phyloP scores from a whole-genome alignment of 2,888 invertebrate species.

The Hydraecia micacea region DNA sequence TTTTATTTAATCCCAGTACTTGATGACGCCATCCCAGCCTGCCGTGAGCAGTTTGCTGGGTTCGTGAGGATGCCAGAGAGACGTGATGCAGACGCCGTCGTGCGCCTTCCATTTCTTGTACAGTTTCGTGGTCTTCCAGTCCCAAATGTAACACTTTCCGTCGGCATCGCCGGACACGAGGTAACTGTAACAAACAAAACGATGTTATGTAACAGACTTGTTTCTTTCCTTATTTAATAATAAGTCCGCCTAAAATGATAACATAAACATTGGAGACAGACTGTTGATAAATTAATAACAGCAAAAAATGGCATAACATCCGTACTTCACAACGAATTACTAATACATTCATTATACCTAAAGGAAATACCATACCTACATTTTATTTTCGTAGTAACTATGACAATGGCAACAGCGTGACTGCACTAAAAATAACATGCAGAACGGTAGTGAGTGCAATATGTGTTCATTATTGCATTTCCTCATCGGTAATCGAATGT shows the following conservation, averaged over 20 bases:
- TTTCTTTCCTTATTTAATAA: slow-evolving; percentile 15
- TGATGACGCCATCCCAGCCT: slow-evolving; percentile 99
- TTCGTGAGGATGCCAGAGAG: slow-evolving; percentile 99
- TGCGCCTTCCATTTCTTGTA: slow-evolving; percentile 99
- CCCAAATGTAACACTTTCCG: slow-evolving; percentile 99
- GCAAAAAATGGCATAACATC: slow-evolving; percentile 1
- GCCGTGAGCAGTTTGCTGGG: slow-evolving; percentile 99
- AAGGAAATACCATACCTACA: neutral
- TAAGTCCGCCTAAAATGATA: slow-evolving; percentile 12
- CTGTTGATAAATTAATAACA: neutral
- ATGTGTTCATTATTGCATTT: slow-evolving; percentile 32
- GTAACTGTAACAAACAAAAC: slow-evolving; percentile 92
- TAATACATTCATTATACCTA: neutral
- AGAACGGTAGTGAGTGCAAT: neutral
- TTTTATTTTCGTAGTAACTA: slow-evolving; percentile 2
- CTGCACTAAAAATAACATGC: slow-evolving; percentile 5
- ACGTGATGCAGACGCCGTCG: slow-evolving; percentile 98
- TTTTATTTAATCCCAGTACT: slow-evolving; percentile 98
- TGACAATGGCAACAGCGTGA: slow-evolving; percentile 9
- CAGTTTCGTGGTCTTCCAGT: slow-evolving; percentile 99
- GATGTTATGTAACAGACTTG: slow-evolving; percentile 28
- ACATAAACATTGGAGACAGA: neutral
- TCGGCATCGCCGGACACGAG: slow-evolving; percentile 99
- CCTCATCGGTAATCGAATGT: slow-evolving; percentile 14
- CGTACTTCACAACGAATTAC: neutral